Base-by-base conservation (phyloP, 2,888 invertebrate species). In the Aromia moschata region DNA sequence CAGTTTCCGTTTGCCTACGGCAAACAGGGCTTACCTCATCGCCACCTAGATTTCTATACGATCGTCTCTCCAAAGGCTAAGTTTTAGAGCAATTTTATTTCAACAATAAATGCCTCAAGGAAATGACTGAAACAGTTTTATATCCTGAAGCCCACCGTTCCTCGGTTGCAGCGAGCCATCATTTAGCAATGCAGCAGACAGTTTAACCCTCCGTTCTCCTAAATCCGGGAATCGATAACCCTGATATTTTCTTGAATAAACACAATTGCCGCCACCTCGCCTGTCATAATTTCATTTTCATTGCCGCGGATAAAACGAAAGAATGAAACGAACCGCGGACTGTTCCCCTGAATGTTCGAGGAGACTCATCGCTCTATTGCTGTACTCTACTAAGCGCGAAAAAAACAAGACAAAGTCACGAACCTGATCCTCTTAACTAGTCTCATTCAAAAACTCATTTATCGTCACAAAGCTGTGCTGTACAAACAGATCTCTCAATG, bases 391-490 rank as follows among this genome's bases (percentile, higher is more conserved):
- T 25, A 25, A 25, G 3, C 25, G 25, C 14, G 14, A 12, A 20
- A 44, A 12, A 25, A 15, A 25, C 45, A 45, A 45, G 30, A 7
- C 5, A 12, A 30, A 45, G 12, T 31, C 10, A 10, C 51, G 31
- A 30, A 56, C 43, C 38, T 56, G 56, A 56, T 56, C 56, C 47
- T 47, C 41, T 47, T 37, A 36, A 40, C 14, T 30, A 9, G 25
- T 17, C 30, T 44, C 20, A 38, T 56, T 46, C 46, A 31, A 41
- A 38, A 30, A 47, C 15, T 18, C 47, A 41, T 56, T 47, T 40
- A 33, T 17, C 30, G 36, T 56, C 41, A 31, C 41, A 47, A 40
- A 31, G 41, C 47, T 41, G 30, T 47, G 52, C 41, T 41, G 41
- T 33, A 41, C 52, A 38, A 51, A 38, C 52, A 40, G 16, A 14